Base-by-base conservation (phyloP, 1,140 invertebrate genomes). In the Dendroctonus ponderosae region DNA sequence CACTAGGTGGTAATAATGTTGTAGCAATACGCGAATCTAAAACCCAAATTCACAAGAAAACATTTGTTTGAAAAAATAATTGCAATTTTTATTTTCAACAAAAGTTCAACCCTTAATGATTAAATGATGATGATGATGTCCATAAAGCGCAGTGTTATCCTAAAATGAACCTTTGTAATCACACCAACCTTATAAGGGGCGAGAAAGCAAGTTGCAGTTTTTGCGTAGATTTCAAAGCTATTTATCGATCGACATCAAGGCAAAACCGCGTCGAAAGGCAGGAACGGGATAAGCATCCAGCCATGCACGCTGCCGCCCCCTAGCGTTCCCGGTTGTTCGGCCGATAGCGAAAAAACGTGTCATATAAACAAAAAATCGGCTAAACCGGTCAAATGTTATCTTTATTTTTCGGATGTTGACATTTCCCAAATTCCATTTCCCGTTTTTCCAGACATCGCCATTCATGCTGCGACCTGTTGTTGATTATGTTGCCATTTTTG, bases 351-450 rank as follows among this genome's bases (percentile, higher is more conserved):
- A 7, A 11, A 59, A 59, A 37, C 37, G 42, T 63, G 48, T 41
- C 48, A 40, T 62, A 62, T 54, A 63, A 63, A 63, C 61, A 63
- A 63, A 63, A 63, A 53, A 63, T 26, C 43, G 38, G 46, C 46
- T 14, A 14, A 6, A 51, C 61, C 61, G 61, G 61, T n/a, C 7
- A 46, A 54, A 54, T 7, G 39, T 54, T 54, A 15, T 12, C 26
- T 37, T 42, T 42, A 2, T 11, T 9, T 6, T 52, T n/a, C 5
- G 6, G 38, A 5, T 39, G 3, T 9, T 11, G 39, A 41, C 37
- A 41, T 15, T 41, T n/a, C 5, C 39, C 40, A 9, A 41, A 39
- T 56, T 4, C 11, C 53, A 39, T 5, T 56, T 56, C 7, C 9
- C 0, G 26, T 41, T 38, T 41, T 15, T 6, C 11, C 37, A 15